Evolutionary conservation across 2,888 invertebrate genomes (phyloP).

Genomic region (Hemaris fuciformis): DNA sequence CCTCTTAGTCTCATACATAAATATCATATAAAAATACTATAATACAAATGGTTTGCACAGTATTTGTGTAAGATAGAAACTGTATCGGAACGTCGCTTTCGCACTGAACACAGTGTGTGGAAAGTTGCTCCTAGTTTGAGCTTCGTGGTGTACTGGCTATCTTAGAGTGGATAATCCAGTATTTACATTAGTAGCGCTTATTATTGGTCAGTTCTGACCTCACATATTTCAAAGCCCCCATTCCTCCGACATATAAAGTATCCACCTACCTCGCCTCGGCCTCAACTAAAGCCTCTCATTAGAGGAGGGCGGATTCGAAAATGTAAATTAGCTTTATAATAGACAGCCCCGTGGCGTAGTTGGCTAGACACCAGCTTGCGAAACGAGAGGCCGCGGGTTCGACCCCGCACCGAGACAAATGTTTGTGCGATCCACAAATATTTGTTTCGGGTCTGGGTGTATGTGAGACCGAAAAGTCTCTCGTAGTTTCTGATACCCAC

Average conservation of each 20-base stretch:
- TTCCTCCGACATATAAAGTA: too few species aligned
- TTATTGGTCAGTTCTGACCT: background rate
- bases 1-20: background rate
- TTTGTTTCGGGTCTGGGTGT: background rate
- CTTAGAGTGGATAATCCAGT: slow-evolving; percentile 37
- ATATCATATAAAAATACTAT: slow-evolving; percentile 19
- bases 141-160: slow-evolving; percentile 27
- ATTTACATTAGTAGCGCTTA: background rate
- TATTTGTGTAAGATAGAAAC: slow-evolving; percentile 60
- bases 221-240: too few species aligned
- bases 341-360: too few species aligned
- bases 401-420: too few species aligned
- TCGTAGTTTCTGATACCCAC: too few species aligned
- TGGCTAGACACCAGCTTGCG: background rate
- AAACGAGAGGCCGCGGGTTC: too few species aligned
- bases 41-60: slow-evolving; percentile 10
- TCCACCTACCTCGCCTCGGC: too few species aligned
- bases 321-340: too few species aligned
- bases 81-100: slow-evolving; percentile 65
- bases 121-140: slow-evolving; percentile 65
- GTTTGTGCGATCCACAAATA: too few species aligned
- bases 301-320: too few species aligned
- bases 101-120: slow-evolving; percentile 52
- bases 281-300: too few species aligned
- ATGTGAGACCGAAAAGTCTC: too few species aligned